Evolutionary conservation across 2,888 invertebrate species (phyloP), one percentile per base, ranked within the genome.

Genomic region (Ophioninae sp.): DNA sequence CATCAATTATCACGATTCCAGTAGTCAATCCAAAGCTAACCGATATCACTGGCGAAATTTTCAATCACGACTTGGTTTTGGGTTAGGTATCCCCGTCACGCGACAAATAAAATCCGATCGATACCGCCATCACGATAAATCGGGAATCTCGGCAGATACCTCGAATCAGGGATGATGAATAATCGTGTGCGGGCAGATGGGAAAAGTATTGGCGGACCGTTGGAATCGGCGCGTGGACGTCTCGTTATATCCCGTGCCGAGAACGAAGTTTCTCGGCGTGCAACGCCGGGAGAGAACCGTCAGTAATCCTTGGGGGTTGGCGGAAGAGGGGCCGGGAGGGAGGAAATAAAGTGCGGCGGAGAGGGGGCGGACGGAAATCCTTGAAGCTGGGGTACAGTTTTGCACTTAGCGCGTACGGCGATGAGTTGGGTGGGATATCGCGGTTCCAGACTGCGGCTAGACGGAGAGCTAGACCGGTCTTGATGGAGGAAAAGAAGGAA

Each of bases 401-500:
- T 78, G 84, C 79, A 75, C 81, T 79, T 76, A 69, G 82, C 75
- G 68, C 79, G 82, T 79, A 79, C 64, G 85, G 83, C 87, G 83
- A 44, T 44, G 44, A 74, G 81, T 84, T 65, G 84, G 79, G 81
- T 70, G 76, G 82, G 82, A 62, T 76, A 50, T 21, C 61, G 69
- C 23, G 50, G 68, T 79, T 79, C 84, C 86, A 91, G 91, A 91
- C 91, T 88, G 87, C 81, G 88, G 88, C 89, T 91, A 91, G 91
- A 91, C 90, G 50, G 74, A 86, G 67, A 85, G 85, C 86, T 88
- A 90, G 90, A 91, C 91, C 91, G 91, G 91, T 91, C 89, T 75
- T 75, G 72, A 84, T 87, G 85, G 88, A 88, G 75, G 65, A 75
- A 56, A 70, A 50, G 30, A 3, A 30, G 2, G 30, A 30, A 30